A percentile compares a stretch with the other conserved stretches of the same genome.
Evolutionary conservation across 2,797 vertebrate genomes (phyloP).

Genomic region (Amblyopsis hoosieri): DNA sequence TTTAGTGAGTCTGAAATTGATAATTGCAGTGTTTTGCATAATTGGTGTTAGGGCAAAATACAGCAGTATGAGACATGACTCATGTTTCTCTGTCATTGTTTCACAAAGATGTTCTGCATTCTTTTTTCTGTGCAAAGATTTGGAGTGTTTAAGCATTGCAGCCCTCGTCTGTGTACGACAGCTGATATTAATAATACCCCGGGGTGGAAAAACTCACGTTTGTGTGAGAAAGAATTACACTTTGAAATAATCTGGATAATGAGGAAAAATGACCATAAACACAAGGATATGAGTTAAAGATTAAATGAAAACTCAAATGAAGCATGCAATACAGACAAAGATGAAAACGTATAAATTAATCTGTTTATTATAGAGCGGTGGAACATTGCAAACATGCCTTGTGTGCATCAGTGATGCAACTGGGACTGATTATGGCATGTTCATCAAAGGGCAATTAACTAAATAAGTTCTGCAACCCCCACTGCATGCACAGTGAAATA

Average conservation of each 20-base stretch:
- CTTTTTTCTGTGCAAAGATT: neutral
- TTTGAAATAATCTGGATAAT: conserved; percentile 50
- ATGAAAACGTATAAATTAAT: conserved; percentile 39
- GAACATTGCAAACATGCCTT: conserved; percentile 50
- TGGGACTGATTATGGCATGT: conserved; percentile 59
- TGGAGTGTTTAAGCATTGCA: conserved; percentile 15
- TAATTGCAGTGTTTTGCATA: conserved; percentile 3
- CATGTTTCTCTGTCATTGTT: neutral
- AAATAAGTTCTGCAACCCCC: conserved; percentile 27
- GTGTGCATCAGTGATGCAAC: conserved; percentile 53
- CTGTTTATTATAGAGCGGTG: conserved; percentile 41
- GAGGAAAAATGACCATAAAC: conserved; percentile 18
- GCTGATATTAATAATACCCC: conserved; percentile 11
- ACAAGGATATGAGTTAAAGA: conserved; percentile 3
- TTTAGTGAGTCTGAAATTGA: conserved; percentile 4
- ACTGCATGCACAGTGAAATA: neutral
- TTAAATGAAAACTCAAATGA: conserved; percentile 33
- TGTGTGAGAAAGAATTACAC: conserved; percentile 3
- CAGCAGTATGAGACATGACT: conserved; percentile 1
- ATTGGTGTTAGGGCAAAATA: neutral
- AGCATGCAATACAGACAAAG: conserved; percentile 30
- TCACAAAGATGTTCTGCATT: neutral
- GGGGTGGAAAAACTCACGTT: conserved; percentile 12
- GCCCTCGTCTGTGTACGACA: conserved; percentile 14
- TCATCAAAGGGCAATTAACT: conserved; percentile 54